These are phyloP conservation scores for Littorina saxatilis DNA, from an alignment of 1,140 invertebrate genomes.

Conservation along the genomic window DNA sequence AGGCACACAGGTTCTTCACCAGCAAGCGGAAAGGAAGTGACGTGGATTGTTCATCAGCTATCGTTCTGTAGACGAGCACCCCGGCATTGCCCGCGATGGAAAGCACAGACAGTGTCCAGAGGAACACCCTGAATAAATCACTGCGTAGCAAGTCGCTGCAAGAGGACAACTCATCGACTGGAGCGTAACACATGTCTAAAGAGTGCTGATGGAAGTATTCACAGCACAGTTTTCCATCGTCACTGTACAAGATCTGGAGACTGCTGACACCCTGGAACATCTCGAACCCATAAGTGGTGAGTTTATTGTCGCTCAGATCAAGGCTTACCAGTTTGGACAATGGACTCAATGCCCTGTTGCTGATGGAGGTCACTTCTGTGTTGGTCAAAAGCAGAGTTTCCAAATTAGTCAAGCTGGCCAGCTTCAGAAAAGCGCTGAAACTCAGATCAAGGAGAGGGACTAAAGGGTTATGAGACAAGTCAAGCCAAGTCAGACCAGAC, in stretches of 20 bases:
- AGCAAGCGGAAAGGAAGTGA: constrained; percentile 41
- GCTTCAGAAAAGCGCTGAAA: background rate
- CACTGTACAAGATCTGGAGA: background rate
- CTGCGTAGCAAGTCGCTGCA: constrained; percentile 50
- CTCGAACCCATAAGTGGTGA: background rate
- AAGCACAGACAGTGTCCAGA: constrained; percentile 49
- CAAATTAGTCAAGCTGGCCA: background rate
- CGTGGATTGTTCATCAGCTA: constrained; percentile 6
- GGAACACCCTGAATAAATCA: constrained; percentile 37
- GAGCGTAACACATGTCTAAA: constrained; percentile 18
- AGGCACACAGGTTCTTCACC: constrained; percentile 56
- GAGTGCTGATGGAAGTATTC: background rate
- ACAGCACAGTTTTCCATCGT: background rate
- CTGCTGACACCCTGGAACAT: background rate
- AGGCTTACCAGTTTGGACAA: background rate
- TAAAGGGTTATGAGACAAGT: constrained; percentile 38
- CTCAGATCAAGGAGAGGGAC: background rate
- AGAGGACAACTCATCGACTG: constrained; percentile 49
- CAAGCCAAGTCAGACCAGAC: constrained; percentile 16
- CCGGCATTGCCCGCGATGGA: constrained; percentile 50
- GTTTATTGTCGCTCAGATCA: background rate
- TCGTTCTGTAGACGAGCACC: constrained; percentile 37
- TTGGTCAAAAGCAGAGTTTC: background rate
- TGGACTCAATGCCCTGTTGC: background rate
- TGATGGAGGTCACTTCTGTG: background rate